These are phyloP conservation scores for Albula goreensis DNA, from an alignment of 2,113 vertebrate genomes.

Conservation along the genomic window DNA sequence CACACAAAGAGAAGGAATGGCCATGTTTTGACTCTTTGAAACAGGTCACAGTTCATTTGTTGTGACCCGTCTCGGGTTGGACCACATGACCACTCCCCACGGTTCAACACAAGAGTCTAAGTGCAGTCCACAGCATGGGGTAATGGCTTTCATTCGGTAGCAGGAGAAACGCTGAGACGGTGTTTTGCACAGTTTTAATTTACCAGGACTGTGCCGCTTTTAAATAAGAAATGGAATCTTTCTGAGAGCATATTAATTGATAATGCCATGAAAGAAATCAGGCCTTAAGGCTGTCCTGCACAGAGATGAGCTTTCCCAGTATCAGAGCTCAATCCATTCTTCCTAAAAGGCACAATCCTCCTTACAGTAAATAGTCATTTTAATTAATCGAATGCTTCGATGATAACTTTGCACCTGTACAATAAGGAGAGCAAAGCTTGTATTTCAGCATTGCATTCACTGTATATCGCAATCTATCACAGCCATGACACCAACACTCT, in stretches of 20 bases:
- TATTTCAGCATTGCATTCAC: background rate
- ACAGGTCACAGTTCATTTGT: background rate
- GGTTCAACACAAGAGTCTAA: background rate
- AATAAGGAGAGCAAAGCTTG: background rate
- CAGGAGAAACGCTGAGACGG: background rate
- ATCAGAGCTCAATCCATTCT: background rate
- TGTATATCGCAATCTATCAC: too few species aligned
- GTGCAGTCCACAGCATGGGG: background rate
- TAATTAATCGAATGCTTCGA: background rate
- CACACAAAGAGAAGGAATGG: too few species aligned
- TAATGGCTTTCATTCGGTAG: background rate
- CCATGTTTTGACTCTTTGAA: too few species aligned
- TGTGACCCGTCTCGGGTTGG: background rate
- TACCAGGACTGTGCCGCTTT: background rate
- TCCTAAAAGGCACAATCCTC: background rate
- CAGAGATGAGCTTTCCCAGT: background rate
- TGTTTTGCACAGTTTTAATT: background rate
- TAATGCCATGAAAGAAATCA: background rate
- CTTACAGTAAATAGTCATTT: background rate
- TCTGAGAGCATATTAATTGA: background rate
- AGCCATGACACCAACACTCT: too few species aligned
- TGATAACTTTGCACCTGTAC: background rate
- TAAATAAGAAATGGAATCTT: background rate
- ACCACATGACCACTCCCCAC: background rate
- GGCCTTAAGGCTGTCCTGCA: background rate